A percentile compares a stretch with the other conserved stretches of the same genome.
These are phyloP conservation scores for Notarius lentiginosus DNA, from an alignment of 2,113 vertebrate species.

Conservation along the genomic window DNA sequence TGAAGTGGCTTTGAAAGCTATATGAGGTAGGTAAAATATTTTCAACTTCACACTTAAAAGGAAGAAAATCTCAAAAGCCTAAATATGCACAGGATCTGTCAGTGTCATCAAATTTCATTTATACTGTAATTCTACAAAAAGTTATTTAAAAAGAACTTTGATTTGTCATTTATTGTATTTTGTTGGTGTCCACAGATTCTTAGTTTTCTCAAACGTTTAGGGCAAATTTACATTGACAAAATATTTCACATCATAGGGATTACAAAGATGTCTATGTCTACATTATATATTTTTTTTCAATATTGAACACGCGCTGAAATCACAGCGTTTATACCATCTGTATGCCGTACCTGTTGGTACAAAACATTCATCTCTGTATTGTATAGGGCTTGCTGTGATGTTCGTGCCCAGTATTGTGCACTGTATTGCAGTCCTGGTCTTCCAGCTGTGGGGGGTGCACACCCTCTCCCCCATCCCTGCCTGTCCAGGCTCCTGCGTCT, in stretches of 20 bases:
- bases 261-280: neutral
- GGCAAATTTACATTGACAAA: neutral
- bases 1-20: neutral
- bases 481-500: constrained; percentile 67
- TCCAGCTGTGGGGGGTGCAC: constrained; percentile 50
- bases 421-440: constrained; percentile 57
- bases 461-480: constrained; percentile 36
- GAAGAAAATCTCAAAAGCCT: neutral
- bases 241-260: neutral
- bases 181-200: neutral
- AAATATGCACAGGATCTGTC: neutral
- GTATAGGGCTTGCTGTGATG: constrained; percentile 61
- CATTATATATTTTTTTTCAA: neutral
- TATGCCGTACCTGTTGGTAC: neutral
- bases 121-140: neutral
- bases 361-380: constrained; percentile 1
- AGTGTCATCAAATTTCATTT: neutral
- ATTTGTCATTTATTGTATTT: neutral
- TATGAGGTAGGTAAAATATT: neutral
- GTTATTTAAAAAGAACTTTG: neutral
- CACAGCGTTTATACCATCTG: neutral
- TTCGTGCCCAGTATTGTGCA: constrained; percentile 35
- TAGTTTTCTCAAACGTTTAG: neutral
- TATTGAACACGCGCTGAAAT: neutral
- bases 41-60: neutral